A percentile compares a stretch with the other conserved stretches of the same genome.
These are phyloP conservation scores for Odontomyia ornata DNA, from an alignment of 2,888 invertebrate species.

Conservation along the genomic window DNA sequence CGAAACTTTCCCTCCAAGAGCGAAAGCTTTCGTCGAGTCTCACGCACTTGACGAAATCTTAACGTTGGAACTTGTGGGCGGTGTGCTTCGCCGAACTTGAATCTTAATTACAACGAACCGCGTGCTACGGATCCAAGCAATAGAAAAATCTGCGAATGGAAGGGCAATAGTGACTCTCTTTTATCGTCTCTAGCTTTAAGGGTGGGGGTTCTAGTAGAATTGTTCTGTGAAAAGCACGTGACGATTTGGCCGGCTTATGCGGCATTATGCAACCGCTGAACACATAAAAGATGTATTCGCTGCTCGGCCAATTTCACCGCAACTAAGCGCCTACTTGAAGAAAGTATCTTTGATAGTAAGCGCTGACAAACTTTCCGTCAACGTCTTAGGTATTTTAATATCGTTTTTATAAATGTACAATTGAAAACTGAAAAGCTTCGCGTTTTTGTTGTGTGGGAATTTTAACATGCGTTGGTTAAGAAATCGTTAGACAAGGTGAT, in stretches of 20 bases:
- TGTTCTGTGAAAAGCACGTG: constrained; percentile 35
- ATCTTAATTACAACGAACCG: background rate
- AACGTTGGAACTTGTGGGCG: background rate
- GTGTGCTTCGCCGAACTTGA: background rate
- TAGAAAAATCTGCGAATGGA: constrained; percentile 4
- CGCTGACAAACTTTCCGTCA: constrained; percentile 12
- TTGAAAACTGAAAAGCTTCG: background rate
- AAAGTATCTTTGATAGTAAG: constrained; percentile 13
- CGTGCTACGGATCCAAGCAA: background rate
- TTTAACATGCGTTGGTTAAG: background rate
- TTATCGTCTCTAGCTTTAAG: background rate
- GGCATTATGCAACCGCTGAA: constrained; percentile 30
- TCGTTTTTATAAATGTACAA: background rate
- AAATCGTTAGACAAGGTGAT: background rate
- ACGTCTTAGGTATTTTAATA: constrained; percentile 1
- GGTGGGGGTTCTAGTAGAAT: constrained; percentile 16
- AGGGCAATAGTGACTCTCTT: too few species aligned
- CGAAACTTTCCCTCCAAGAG: constrained; percentile 6
- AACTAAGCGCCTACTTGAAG: background rate
- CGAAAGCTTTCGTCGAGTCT: constrained; percentile 34
- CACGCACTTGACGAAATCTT: background rate
- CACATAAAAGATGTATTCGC: background rate
- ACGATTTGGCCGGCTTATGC: constrained; percentile 4
- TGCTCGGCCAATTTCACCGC: background rate
- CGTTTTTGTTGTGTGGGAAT: background rate